These are phyloP conservation scores for Tinamus major DNA, from an alignment of 2,797 vertebrate species.

Conservation along the genomic window DNA sequence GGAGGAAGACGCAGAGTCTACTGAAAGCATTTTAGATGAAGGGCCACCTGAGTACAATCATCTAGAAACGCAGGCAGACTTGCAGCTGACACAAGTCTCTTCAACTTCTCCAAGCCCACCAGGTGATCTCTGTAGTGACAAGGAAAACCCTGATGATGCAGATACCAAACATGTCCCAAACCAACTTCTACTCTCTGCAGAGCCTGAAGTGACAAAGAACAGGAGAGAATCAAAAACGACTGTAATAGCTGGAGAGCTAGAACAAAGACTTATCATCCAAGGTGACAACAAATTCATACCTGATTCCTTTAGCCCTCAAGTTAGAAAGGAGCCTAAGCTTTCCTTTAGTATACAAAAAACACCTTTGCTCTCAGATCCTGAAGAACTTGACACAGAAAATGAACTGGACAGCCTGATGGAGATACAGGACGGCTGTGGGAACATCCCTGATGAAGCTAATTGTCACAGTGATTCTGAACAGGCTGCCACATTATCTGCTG, in stretches of 20 bases:
- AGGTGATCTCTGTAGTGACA: conserved; percentile 59
- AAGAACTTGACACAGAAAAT: conserved; percentile 45
- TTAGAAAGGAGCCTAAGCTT: conserved; percentile 30
- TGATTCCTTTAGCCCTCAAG: conserved; percentile 20
- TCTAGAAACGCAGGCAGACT: conserved; percentile 19
- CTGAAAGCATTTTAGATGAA: conserved; percentile 78
- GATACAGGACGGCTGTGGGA: not conserved
- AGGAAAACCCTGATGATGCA: not conserved
- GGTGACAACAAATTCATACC: conserved; percentile 17
- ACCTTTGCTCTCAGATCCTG: conserved; percentile 27
- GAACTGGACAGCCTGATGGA: conserved; percentile 46
- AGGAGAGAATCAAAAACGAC: conserved; percentile 71
- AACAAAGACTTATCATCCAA: conserved; percentile 74
- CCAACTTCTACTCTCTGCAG: not conserved
- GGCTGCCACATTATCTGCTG: not conserved
- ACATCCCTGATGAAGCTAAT: not conserved
- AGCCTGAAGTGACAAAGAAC: conserved; percentile 20
- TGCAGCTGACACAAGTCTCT: conserved; percentile 62
- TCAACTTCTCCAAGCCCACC: conserved; percentile 71
- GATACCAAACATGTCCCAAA: not conserved
- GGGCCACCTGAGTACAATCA: conserved; percentile 62
- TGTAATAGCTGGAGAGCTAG: conserved; percentile 62
- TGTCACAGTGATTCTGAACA: conserved; percentile 32
- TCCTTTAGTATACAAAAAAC: conserved; percentile 20
- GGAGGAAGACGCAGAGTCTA: conserved; percentile 66